Evolutionary conservation across 1,140 invertebrate genomes (phyloP).

Genomic region (Scaptomyza graminum): DNA sequence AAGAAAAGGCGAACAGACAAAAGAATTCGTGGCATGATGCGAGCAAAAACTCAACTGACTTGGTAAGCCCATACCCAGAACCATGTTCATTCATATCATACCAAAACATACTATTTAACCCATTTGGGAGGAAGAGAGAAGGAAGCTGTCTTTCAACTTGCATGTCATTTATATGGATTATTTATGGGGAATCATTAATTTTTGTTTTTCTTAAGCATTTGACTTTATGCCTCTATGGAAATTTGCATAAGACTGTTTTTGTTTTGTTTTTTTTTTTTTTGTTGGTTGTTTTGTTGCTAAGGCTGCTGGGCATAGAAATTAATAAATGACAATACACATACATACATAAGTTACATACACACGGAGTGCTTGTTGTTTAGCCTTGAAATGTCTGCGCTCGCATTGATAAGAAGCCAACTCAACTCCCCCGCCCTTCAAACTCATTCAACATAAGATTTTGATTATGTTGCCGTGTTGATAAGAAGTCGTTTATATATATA

Average conservation of each 20-base stretch:
- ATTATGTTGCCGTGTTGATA: conserved; percentile 31
- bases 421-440: background rate
- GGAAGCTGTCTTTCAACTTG: conserved; percentile 4
- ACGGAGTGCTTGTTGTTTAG: conserved; percentile 16
- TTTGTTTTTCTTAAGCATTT: conserved; percentile 73
- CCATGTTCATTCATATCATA: conserved; percentile 18
- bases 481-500: conserved; percentile 24
- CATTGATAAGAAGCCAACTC: conserved; percentile 11
- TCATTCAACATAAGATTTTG: conserved; percentile 20
- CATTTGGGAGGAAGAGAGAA: background rate
- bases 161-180: conserved; percentile 77
- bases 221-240: conserved; percentile 54
- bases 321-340: conserved; percentile 50
- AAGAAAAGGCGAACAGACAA: too few species aligned
- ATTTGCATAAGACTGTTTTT: conserved; percentile 74
- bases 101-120: conserved; percentile 13
- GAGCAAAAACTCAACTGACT: conserved; percentile 50
- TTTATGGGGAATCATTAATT: conserved; percentile 76
- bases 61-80: conserved; percentile 38
- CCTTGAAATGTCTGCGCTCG: conserved; percentile 25
- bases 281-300: conserved; percentile 21
- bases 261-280: conserved; percentile 47
- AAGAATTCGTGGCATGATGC: conserved; percentile 45
- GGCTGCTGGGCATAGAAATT: conserved; percentile 49
- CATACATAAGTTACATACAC: too few species aligned